phyloP scores from a whole-genome alignment of 2,113 vertebrate species.

The Bos taurus region DNA sequence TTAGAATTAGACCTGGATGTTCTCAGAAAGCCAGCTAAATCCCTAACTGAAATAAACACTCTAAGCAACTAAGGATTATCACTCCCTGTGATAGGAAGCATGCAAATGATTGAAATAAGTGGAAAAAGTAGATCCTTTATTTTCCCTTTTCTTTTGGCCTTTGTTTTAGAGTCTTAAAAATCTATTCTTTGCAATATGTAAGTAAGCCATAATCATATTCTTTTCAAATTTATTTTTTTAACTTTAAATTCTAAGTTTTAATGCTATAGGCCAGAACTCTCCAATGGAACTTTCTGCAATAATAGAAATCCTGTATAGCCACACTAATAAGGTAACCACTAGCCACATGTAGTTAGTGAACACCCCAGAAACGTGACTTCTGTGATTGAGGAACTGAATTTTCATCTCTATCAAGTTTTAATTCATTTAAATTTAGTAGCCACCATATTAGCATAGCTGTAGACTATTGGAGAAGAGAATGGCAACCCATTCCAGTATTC shows the following conservation, averaged over 20 bases:
- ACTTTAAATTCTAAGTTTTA: background rate
- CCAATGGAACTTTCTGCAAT: background rate
- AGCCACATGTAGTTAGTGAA: background rate
- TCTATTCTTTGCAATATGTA: background rate
- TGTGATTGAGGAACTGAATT: background rate
- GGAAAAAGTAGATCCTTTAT: background rate
- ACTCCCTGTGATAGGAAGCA: background rate
- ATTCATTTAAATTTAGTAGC: background rate
- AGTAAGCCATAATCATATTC: background rate
- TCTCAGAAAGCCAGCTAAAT: background rate
- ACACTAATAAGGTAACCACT: background rate
- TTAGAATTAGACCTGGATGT: slow-evolving; percentile 18
- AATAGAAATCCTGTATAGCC: background rate
- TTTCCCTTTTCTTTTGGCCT: background rate
- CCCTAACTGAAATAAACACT: background rate
- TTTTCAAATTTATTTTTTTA: background rate
- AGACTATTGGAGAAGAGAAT: background rate
- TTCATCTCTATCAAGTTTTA: background rate
- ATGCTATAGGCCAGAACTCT: background rate
- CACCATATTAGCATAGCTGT: background rate
- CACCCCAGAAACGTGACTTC: background rate
- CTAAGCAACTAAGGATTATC: background rate
- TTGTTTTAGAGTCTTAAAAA: background rate
- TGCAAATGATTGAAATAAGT: background rate
- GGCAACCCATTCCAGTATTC: background rate